phyloP scores from a whole-genome alignment of 2,888 invertebrate species.

The Protonemura montana region DNA sequence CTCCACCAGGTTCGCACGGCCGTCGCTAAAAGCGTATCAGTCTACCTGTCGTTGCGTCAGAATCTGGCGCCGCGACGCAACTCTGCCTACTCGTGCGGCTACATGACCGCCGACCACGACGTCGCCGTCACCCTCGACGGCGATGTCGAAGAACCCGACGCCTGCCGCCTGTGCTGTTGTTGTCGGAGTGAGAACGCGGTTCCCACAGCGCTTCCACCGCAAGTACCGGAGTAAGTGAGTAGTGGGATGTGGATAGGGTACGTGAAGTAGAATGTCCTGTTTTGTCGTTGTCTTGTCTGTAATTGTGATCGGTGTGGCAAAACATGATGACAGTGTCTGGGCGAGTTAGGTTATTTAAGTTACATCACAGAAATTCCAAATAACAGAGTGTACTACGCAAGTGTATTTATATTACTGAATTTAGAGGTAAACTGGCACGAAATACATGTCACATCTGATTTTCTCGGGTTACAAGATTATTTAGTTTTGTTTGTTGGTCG shows the following conservation, averaged over 20 bases:
- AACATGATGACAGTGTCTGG: no score
- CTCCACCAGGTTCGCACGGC: constrained; percentile 60
- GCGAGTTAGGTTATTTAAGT: no score
- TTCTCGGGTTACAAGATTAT: no score
- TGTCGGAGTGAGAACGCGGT: neutral
- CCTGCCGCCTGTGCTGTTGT: constrained; percentile 38
- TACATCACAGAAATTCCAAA: no score
- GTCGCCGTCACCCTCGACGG: constrained; percentile 29
- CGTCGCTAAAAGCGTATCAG: constrained; percentile 60
- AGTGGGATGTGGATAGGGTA: neutral
- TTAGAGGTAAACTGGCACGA: no score
- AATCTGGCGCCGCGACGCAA: constrained; percentile 52
- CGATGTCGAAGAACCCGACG: constrained; percentile 12
- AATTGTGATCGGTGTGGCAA: no score
- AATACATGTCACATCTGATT: no score
- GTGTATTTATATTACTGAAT: no score
- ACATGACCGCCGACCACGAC: constrained; percentile 48
- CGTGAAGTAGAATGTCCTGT: no score
- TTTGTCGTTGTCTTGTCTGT: neutral
- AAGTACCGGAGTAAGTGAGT: constrained; percentile 42
- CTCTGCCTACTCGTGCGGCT: constrained; percentile 53
- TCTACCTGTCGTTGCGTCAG: constrained; percentile 59
- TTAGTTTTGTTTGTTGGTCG: no score
- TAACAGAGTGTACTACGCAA: no score
- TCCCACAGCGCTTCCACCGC: constrained; percentile 24